Base-by-base conservation (phyloP, 2,888 invertebrate species). In the Drosophila aldrichi region DNA sequence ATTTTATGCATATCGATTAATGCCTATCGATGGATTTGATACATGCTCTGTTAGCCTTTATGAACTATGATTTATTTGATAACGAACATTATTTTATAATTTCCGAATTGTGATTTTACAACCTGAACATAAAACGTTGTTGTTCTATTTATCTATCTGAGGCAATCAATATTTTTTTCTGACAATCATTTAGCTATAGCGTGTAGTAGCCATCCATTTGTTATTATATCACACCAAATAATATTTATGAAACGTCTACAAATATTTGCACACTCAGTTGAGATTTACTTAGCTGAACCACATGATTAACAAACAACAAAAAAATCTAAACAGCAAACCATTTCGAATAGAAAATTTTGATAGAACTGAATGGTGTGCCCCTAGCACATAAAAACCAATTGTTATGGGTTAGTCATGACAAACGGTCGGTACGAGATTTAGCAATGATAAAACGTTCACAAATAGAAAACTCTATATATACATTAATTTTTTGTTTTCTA, bases 381-480 rank as follows among this genome's bases (percentile, higher is more conserved):
- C 41, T 12, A 12, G 7, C 48, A 12, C 5, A 22, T 48, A 10
- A 18, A 40, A 40, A 34, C 16, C 29, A 49, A 64, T 61, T 34
- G 60, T 36, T 25, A 18, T 61, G 20, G 25, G n/a, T 32, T 38
- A 40, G 58, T 46, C 46, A 48, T 48, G 46, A 46, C 25, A 46
- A 29, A n/a, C 16, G 14, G 22, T 16, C 16, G 3, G 8, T 44
- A 7, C 49, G 12, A 49, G 32, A 49, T 18, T 18, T 48, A 20
- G 22, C 34, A 43, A 32, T 9, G 43, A 43, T 43, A 48, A 56
- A 41, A 20, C 6, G 18, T 20, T 5, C 43, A 38, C 38, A 9
- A 54, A 18, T 16, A 40, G 32, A 12, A n/a, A 54, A 16, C n/a
- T 12, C 34, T 20, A 16, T 16, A 3, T 10, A 48, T 7, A 29